Evolutionary conservation across 1,140 invertebrate species (phyloP).

Genomic region (Conus ventricosus): DNA sequence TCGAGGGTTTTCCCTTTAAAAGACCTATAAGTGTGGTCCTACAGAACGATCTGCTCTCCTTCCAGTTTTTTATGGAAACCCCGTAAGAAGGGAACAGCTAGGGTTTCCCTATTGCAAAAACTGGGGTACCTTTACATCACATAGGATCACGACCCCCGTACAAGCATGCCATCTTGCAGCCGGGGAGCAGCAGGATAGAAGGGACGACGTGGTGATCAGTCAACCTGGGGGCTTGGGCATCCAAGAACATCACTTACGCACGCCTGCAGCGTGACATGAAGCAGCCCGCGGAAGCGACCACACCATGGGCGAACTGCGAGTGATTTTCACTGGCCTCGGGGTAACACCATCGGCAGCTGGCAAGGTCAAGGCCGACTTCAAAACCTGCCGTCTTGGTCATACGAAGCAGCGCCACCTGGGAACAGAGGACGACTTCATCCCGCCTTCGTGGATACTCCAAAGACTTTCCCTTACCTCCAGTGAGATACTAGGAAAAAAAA

Average conservation of each 20-base stretch:
- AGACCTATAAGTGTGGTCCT: too few species aligned
- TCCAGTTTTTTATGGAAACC: constrained; percentile 22
- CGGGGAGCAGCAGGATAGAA: neutral
- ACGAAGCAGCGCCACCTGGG: constrained; percentile 19
- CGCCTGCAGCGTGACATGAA: constrained; percentile 16
- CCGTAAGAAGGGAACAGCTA: neutral
- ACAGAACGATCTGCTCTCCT: neutral
- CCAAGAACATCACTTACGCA: neutral
- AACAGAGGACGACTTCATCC: neutral
- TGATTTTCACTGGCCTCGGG: neutral
- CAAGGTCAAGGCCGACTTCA: constrained; percentile 21
- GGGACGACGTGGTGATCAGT: constrained; percentile 12
- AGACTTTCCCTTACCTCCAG: constrained; percentile 28
- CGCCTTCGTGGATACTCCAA: constrained; percentile 22
- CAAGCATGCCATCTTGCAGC: constrained; percentile 6
- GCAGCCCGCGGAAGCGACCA: neutral
- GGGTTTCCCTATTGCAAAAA: neutral
- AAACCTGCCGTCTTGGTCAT: neutral
- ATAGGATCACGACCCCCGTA: constrained; percentile 9
- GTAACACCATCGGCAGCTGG: neutral
- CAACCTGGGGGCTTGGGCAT: constrained; percentile 3
- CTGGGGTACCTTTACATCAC: constrained; percentile 30
- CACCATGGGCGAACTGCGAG: constrained; percentile 3
- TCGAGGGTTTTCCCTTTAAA: too few species aligned
- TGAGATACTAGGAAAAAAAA: neutral